Evolutionary conservation across 2,113 vertebrate species (phyloP), one percentile per base, ranked within the genome.

Genomic region (Pluvialis apricaria): DNA sequence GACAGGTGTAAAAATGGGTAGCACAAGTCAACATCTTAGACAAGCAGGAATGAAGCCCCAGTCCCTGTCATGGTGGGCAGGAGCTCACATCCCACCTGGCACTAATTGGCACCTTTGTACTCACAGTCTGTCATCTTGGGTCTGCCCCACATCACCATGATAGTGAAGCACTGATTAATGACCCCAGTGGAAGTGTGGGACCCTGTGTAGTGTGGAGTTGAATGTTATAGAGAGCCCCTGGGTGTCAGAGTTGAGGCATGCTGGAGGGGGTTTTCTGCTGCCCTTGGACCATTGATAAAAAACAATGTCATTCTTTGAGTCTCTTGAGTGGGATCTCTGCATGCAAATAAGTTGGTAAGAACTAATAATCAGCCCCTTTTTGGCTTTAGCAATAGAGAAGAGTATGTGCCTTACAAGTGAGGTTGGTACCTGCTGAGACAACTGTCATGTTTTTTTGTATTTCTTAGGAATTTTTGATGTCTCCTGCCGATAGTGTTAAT

Each of bases 1-100:
- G 47, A 52, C 20, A 20, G 0, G 1, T 0, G 34, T 55, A 40
- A 0, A 0, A 75, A 58, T 0, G 0, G 21, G 31, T 62, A 52
- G 40, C 62, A 73, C 3, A 14, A 84, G 66, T 42, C 62, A 69
- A 61, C 14, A 5, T 61, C 76, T 90, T 60, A 61, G 61, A 47
- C 31, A 72, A 84, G 77, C 29, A 47, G n/a, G 28, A 79, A 72
- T 47, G 36, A 55, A 87, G 15, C 5, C 62, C 29, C 10, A 21
- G 34, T 36, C 58, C n/a, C 42, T 61, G 28, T 26, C 62, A 65
- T 2, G 2, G 4, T 66, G 19, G 24, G 15, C 16, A 68, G 61
- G 49, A 66, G 28, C 76, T 93, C 1, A 0, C 58, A 40, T 49
- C 15, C 42, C n/a, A 57, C 40, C 47, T 31, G 31, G 49, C 40